phyloP scores from a whole-genome alignment of 2,888 invertebrate genomes.

The Gibbula magus region DNA sequence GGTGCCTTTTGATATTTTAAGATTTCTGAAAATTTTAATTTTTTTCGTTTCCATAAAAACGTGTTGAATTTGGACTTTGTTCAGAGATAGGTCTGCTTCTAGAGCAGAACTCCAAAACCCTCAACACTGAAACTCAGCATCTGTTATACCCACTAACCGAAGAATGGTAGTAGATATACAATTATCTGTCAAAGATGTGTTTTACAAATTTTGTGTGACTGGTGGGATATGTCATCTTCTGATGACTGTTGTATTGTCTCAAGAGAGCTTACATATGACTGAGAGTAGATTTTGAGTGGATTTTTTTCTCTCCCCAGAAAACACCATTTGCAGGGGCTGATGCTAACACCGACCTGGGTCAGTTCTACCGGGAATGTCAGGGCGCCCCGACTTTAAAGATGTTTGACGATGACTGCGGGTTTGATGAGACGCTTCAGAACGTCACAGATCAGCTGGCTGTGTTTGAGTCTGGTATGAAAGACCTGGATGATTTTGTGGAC shows the following conservation, averaged over 20 bases:
- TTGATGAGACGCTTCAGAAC: slow-evolving; percentile 78
- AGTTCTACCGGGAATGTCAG: slow-evolving; percentile 87
- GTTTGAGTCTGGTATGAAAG: slow-evolving; percentile 85
- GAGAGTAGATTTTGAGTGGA: not conserved
- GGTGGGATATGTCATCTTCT: too few relatives aligned
- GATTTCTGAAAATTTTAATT: too few relatives aligned
- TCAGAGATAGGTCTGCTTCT: too few relatives aligned
- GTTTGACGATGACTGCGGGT: slow-evolving; percentile 72
- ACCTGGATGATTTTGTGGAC: slow-evolving; percentile 86
- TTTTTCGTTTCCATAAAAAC: too few relatives aligned
- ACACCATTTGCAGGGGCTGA: slow-evolving; percentile 86
- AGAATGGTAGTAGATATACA: too few relatives aligned
- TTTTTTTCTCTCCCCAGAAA: slow-evolving; percentile 80
- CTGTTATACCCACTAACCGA: too few relatives aligned
- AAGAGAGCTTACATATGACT: not conserved
- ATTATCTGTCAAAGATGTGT: too few relatives aligned
- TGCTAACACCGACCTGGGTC: slow-evolving; percentile 83
- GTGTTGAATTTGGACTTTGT: too few relatives aligned
- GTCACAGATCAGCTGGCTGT: slow-evolving; percentile 84
- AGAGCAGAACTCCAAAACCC: too few relatives aligned
- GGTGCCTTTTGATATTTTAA: too few relatives aligned
- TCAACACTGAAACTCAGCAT: too few relatives aligned
- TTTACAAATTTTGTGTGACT: too few relatives aligned
- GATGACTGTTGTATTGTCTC: not conserved
- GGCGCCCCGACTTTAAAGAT: slow-evolving; percentile 81